A percentile compares a stretch with the other conserved stretches of the same genome.
These are phyloP conservation scores for Todiramphus saurophagus DNA, from an alignment of 2,113 vertebrate species.

Conservation along the genomic window DNA sequence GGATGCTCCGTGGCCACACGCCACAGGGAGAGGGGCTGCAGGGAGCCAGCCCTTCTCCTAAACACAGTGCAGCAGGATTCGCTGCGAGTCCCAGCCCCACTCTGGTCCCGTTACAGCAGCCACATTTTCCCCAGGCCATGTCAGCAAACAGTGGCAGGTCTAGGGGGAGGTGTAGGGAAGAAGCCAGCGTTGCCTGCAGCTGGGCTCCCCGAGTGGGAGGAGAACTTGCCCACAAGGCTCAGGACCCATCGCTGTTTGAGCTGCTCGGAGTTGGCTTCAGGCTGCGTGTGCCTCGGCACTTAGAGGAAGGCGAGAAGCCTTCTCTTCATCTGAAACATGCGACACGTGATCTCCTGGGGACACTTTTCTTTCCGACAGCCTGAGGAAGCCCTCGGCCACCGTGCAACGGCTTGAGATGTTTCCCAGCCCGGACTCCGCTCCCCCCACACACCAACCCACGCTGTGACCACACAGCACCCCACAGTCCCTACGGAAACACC, in stretches of 20 bases:
- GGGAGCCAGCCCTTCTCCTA: background rate
- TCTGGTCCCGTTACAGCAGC: background rate
- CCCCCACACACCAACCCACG: fast-evolving
- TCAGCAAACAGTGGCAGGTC: background rate
- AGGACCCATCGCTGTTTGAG: fast-evolving
- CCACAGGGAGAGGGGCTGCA: too few species aligned
- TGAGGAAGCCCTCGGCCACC: background rate
- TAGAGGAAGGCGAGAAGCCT: background rate
- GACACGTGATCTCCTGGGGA: fast-evolving
- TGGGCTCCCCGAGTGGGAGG: background rate
- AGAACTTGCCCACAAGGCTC: fast-evolving
- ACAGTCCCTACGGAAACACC: background rate
- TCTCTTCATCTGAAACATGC: background rate
- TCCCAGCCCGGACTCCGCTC: background rate
- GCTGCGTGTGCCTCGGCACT: fast-evolving
- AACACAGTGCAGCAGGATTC: background rate
- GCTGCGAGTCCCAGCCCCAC: background rate
- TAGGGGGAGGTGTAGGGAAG: background rate
- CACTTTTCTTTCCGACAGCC: background rate
- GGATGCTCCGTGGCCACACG: background rate
- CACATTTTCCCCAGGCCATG: fast-evolving
- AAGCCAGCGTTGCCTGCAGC: fast-evolving
- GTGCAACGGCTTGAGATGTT: background rate
- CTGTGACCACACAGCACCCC: background rate
- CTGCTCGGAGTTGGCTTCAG: background rate